A percentile compares a stretch with the other conserved stretches of the same genome.
Conservation (phyloP, 2,888 invertebrate genomes). For the Synanthedon tipuliformis region DNA sequence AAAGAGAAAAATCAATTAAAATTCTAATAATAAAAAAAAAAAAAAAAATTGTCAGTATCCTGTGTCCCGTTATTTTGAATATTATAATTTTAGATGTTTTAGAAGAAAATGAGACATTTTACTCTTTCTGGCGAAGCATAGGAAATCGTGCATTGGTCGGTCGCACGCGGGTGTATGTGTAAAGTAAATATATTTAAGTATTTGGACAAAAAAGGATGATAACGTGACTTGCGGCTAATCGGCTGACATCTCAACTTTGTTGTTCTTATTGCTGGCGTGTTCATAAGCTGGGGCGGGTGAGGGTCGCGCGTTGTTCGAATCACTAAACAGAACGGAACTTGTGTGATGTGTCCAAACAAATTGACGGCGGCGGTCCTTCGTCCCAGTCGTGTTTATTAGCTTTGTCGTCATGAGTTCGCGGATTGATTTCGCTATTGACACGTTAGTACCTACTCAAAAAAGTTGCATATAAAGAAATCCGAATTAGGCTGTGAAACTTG, state of each 20-base stretch:
- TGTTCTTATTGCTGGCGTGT: constrained; percentile 59
- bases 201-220: constrained; percentile 37
- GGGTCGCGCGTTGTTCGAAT: constrained; percentile 47
- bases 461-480: too few species aligned
- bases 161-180: constrained; percentile 12
- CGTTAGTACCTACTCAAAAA: too few species aligned
- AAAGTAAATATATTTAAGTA: constrained; percentile 30
- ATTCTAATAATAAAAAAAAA: too few species aligned
- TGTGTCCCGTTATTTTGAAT: too few species aligned
- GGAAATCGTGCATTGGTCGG: constrained; percentile 2
- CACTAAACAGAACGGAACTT: constrained; percentile 43
- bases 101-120: too few species aligned
- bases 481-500: too few species aligned
- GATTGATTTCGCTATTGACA: too few species aligned
- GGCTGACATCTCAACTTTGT: constrained; percentile 61
- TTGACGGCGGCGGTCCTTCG: constrained; percentile 58
- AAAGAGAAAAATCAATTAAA: too few species aligned
- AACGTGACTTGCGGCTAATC: constrained; percentile 52
- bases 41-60: too few species aligned
- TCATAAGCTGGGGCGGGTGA: constrained; percentile 41
- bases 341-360: constrained; percentile 39
- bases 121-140: not conserved
- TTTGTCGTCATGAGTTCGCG: constrained; percentile 7
- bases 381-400: constrained; percentile 44
- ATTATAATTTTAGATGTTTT: too few species aligned